phyloP scores from a whole-genome alignment of 1,140 invertebrate species.

The Drosophila bocki region DNA sequence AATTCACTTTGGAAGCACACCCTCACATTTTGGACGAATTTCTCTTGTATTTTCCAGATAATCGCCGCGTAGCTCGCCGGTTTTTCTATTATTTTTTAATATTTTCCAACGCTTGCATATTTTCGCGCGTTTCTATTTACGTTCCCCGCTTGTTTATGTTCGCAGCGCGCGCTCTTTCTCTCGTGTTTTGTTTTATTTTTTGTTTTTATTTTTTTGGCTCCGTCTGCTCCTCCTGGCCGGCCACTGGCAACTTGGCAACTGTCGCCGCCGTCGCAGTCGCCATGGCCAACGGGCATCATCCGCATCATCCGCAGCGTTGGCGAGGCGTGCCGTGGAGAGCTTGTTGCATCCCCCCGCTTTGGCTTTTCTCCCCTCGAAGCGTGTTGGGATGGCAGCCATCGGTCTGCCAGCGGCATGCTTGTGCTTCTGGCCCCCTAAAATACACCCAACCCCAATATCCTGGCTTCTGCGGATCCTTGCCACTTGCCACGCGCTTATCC shows the following conservation, averaged over 20 bases:
- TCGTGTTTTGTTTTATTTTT: conserved; percentile 28
- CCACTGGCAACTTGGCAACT: conserved; percentile 67
- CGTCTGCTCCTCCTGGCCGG: conserved; percentile 68
- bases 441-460: conserved; percentile 16
- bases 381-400: conserved; percentile 51
- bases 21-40: neutral
- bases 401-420: conserved; percentile 73
- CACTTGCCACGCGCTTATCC: conserved; percentile 74
- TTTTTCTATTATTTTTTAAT: conserved; percentile 74
- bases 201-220: conserved; percentile 51
- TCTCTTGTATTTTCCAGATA: conserved; percentile 19
- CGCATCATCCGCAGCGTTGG: conserved; percentile 37
- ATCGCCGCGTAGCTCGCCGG: conserved; percentile 17
- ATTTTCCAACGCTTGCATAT: conserved; percentile 60
- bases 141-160: conserved; percentile 38
- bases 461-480: conserved; percentile 39
- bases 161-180: conserved; percentile 15
- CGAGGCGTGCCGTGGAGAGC: conserved; percentile 61
- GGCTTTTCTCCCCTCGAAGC: conserved; percentile 27
- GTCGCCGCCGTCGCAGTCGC: conserved; percentile 34
- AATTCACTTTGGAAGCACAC: conserved; percentile 13
- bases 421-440: conserved; percentile 28
- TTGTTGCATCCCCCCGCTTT: conserved; percentile 57
- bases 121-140: conserved; percentile 64
- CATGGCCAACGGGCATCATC: conserved; percentile 18